A percentile compares a stretch with the other conserved stretches of the same genome.
Conservation (phyloP, 1,140 invertebrate genomes). For the Nixonia krombeini region DNA sequence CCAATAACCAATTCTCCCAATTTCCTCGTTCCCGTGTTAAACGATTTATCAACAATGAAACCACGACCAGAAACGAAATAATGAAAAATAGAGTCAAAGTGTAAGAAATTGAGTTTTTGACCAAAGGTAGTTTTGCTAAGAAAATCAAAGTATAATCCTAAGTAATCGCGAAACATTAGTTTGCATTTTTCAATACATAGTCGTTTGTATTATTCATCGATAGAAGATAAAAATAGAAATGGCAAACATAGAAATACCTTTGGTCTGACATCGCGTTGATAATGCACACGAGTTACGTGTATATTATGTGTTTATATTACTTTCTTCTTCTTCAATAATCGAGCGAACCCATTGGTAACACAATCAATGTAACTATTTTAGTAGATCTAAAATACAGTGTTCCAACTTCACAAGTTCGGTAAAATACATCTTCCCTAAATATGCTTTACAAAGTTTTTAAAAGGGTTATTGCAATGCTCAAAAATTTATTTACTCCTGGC, state of each 20-base stretch:
- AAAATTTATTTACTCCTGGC: too few relatives aligned
- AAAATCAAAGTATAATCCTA: conserved; percentile 45
- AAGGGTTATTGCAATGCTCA: too few relatives aligned
- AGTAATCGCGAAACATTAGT: conserved; percentile 47
- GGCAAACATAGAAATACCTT: conserved; percentile 61
- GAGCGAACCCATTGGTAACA: conserved; percentile 5
- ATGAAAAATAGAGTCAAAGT: too few relatives aligned
- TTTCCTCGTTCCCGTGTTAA: too few relatives aligned
- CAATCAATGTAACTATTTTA: too few relatives aligned
- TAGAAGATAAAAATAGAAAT: conserved; percentile 59
- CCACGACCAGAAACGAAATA: too few relatives aligned
- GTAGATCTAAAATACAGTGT: conserved; percentile 9
- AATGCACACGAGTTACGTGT: too few relatives aligned
- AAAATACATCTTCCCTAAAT: conserved; percentile 33
- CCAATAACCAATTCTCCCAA: too few relatives aligned
- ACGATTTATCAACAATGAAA: too few relatives aligned
- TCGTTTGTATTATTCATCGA: conserved; percentile 63
- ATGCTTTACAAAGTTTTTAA: too few relatives aligned
- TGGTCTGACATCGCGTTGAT: conserved; percentile 44
- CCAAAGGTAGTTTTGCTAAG: conserved; percentile 17
- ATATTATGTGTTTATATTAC: conserved; percentile 37
- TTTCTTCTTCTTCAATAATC: conserved; percentile 27
- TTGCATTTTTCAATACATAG: conserved; percentile 64
- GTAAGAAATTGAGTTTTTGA: too few relatives aligned
- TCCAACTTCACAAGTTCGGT: conserved; percentile 31